Evolutionary conservation across 2,888 invertebrate genomes (phyloP), one percentile per base, ranked within the genome.

Genomic region (Dastarcus helophoroides): DNA sequence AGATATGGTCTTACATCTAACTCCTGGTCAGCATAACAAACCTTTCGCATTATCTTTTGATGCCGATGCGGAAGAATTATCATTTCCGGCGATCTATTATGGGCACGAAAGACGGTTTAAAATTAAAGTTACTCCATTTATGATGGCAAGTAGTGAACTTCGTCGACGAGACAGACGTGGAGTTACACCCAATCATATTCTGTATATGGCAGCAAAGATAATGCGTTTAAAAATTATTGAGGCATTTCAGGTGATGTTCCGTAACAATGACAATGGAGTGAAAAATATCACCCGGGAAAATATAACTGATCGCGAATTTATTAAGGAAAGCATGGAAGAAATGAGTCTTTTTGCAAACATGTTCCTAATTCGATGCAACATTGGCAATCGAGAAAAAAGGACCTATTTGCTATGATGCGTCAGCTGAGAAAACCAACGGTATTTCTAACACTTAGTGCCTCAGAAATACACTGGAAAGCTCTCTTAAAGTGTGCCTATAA

Each of bases 371-470:
- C 55, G 22, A 37, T 43, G 31, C 48, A 41, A 42, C 60, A 48
- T 44, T 58, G 61, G 60, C 22, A 46, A 17, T 34, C 46, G 28
- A 33, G 53, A 2, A 59, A 59, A 50, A 48, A 43, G 43, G 53
- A 60, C 42, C 39, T 59, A 25, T 59, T 58, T 32, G 55, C 58
- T 7, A 60, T 58, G 52, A 62, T 60, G 13, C 26, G 58, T 13
- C 58, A 61, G 41, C 39, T 50, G 11, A 58, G 58, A 6, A 44
- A 41, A 39, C 60, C 58, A 32, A 58, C 58, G 42, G 41, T 48
- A 42, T 44, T 60, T 51, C 29, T 56, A 42, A 52, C 58, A 41
- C 7, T 60, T 43, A 58, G 58, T 47, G 58, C 60, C 1, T 60
- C 60, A 41, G 62, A 63, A 50, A 41, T 50, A 35, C 40, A 46